phyloP scores from a whole-genome alignment of 2,797 vertebrate species.

The Nannoperca australis region DNA sequence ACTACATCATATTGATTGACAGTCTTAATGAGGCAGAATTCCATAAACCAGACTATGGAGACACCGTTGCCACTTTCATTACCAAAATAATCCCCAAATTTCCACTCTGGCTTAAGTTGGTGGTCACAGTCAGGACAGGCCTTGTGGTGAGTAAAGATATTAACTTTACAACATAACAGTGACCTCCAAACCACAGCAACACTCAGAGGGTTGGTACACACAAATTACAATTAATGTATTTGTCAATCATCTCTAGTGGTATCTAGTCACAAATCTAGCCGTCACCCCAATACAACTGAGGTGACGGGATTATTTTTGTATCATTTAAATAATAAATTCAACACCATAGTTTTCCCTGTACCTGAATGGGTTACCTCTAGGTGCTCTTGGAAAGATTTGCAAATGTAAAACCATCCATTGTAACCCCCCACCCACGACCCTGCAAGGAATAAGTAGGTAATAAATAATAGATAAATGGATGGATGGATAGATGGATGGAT shows the following conservation, averaged over 20 bases:
- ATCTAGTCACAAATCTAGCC: neutral
- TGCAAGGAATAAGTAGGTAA: neutral
- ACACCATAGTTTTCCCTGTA: neutral
- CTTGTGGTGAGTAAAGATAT: constrained; percentile 93
- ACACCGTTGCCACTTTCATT: constrained; percentile 96
- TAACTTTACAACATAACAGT: neutral
- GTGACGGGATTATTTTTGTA: neutral
- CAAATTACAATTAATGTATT: neutral
- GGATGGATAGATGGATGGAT: constrained; percentile 1
- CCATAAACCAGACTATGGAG: constrained; percentile 98
- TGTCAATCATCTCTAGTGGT: neutral
- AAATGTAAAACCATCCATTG: neutral
- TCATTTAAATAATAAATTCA: constrained; percentile 5
- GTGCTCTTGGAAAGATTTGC: neutral
- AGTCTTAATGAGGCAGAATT: constrained; percentile 99
- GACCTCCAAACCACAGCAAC: neutral
- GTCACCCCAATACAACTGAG: neutral
- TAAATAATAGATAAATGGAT: neutral
- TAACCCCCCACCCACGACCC: too few relatives aligned
- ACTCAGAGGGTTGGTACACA: neutral
- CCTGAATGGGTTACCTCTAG: neutral
- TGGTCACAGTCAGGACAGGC: constrained; percentile 94
- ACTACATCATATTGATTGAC: constrained; percentile 96
- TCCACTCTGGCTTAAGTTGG: constrained; percentile 95
- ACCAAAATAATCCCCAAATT: constrained; percentile 92